A percentile compares a stretch with the other conserved stretches of the same genome.
Conservation (phyloP, 2,888 invertebrate species). For the Deladenus siricidicola region DNA sequence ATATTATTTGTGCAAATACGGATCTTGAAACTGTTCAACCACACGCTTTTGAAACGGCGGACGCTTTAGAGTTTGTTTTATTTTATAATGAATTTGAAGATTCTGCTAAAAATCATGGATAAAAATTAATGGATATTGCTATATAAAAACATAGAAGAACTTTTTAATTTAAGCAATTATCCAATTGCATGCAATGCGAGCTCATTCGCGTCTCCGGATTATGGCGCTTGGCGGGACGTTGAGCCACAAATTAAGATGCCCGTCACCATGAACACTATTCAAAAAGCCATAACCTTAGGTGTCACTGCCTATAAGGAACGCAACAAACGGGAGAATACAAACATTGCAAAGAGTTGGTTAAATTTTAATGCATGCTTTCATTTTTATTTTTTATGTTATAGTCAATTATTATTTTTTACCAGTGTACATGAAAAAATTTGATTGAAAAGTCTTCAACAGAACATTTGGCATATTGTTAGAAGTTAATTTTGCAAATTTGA, state of each 20-base stretch:
- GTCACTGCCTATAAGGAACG: conserved; percentile 41
- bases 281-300: conserved; percentile 43
- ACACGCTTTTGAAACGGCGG: conserved; percentile 38
- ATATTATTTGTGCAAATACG: conserved; percentile 48
- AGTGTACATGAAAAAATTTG: too few relatives aligned
- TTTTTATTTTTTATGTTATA: too few relatives aligned
- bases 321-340: conserved; percentile 37
- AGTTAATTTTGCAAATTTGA: too few relatives aligned
- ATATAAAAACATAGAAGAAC: neutral
- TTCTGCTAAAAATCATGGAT: neutral
- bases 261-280: conserved; percentile 48
- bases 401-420: too few relatives aligned
- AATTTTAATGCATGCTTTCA: too few relatives aligned
- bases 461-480: too few relatives aligned
- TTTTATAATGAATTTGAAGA: neutral
- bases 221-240: conserved; percentile 46
- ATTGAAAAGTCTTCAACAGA: too few relatives aligned
- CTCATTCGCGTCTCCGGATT: conserved; percentile 36
- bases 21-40: conserved; percentile 41
- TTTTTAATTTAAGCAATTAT: conserved; percentile 19
- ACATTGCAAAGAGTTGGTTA: conserved; percentile 45
- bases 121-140: neutral
- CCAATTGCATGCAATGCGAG: conserved; percentile 16
- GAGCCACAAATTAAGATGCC: conserved; percentile 48
- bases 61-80: conserved; percentile 44